Evolutionary conservation across 2,888 invertebrate species (phyloP), one percentile per base, ranked within the genome.

Genomic region (Epistrophella euchroma): DNA sequence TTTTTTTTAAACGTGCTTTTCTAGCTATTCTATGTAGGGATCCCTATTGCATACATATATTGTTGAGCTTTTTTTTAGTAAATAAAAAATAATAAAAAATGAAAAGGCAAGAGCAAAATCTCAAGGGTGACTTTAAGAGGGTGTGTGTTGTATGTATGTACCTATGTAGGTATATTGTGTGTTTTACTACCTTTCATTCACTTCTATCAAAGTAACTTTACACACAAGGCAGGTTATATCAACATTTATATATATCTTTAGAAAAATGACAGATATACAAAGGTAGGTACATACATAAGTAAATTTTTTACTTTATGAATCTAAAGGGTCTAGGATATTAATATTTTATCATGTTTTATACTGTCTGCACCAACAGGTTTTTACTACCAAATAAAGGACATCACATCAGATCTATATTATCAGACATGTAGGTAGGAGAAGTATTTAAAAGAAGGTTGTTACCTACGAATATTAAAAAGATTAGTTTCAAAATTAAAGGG

Each of bases 81-180:
- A 56, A 55, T 25, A 32, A 71, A 45, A 47, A 43, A 73, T 15
- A 11, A 37, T 35, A 56, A 15, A 32, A 32, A 28, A 28, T 37
- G 19, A 50, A 35, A 45, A 43, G 43, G 35, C 43, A 40, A 55
- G n/a, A 55, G 56, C 7, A 47, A 47, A 74, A 35, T 58, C 64
- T 64, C 74, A 37, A 70, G 70, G 73, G 76, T 74, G 81, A 82
- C 76, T 85, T 81, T 43, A 62, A 47, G 56, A 64, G 47, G 45
- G 62, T 60, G 43, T 68, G 62, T 62, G 35, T 7, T n/a, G 15
- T 2, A 13, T 4, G 0, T 40, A 40, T 6, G 4, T 40, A 11
- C 4, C 13, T 71, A 10, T 2, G 17, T 17, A 10, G 2, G 45
- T 55, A 28, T 72, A 66, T 64, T 62, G 50, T 70, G 71, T 70